A percentile compares a stretch with the other conserved stretches of the same genome.
These are phyloP conservation scores for Alces alces DNA, from an alignment of 2,113 vertebrate species.

Conservation along the genomic window DNA sequence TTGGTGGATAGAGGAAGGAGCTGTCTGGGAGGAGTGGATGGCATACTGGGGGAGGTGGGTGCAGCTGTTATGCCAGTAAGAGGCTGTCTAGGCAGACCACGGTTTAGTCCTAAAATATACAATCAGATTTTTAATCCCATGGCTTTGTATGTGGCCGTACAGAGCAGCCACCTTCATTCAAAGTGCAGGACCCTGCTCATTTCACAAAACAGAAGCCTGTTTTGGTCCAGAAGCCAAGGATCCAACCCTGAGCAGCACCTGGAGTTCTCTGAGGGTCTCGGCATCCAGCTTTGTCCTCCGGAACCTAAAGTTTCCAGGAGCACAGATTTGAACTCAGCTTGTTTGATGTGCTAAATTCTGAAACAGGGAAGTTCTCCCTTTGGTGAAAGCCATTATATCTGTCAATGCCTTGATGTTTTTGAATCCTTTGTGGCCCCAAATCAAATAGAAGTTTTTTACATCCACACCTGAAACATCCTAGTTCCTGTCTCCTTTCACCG, in stretches of 20 bases:
- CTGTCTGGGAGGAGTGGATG: not conserved
- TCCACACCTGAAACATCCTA: not conserved
- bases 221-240: rapidly evolving
- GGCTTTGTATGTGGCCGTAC: rapidly evolving
- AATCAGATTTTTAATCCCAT: not conserved
- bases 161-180: not conserved
- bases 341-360: not conserved
- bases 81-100: rapidly evolving
- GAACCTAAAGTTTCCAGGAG: not conserved
- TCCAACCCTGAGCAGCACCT: rapidly evolving
- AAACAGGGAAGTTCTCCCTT: not conserved
- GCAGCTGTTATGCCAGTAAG: not conserved
- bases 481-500: not conserved
- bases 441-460: constrained; percentile 57
- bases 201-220: not conserved
- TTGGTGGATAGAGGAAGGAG: not conserved
- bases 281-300: rapidly evolving
- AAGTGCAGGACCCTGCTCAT: rapidly evolving
- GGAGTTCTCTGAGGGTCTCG: not conserved
- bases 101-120: no score
- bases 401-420: constrained; percentile 36
- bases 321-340: not conserved
- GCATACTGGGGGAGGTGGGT: rapidly evolving
- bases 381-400: not conserved
- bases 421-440: constrained; percentile 46